Percentiles rank a stretch among this genome's conserved stretches.
Conservation (phyloP, 2,888 invertebrate genomes). For the Cosmia pyralina region DNA sequence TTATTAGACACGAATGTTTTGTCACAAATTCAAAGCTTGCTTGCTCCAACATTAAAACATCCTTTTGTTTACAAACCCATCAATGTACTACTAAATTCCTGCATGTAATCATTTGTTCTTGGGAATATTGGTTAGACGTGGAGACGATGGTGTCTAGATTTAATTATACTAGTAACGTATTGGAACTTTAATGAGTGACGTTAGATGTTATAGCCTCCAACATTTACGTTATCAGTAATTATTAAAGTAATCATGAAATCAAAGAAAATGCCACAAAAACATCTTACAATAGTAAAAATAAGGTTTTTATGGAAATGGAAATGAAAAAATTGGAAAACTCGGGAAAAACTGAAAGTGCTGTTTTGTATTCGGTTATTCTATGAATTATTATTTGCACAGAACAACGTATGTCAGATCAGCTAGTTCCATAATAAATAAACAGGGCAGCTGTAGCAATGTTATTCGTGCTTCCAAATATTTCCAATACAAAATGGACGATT, state of each 20-base stretch:
- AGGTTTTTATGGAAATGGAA: too few relatives aligned
- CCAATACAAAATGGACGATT: neutral
- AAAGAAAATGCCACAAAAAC: conserved; percentile 7
- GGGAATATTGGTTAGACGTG: conserved; percentile 16
- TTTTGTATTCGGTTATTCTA: too few relatives aligned
- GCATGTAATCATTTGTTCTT: neutral
- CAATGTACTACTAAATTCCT: neutral
- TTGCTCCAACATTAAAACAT: neutral
- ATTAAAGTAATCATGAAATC: neutral
- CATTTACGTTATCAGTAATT: conserved; percentile 10
- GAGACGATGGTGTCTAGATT: conserved; percentile 38
- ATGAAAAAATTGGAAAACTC: too few relatives aligned
- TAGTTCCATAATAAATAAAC: neutral
- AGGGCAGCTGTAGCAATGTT: neutral
- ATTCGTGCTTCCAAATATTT: neutral
- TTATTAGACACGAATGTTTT: conserved; percentile 16
- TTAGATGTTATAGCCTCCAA: conserved; percentile 18
- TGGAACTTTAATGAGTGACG: conserved; percentile 21
- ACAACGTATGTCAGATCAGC: too few relatives aligned
- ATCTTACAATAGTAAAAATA: neutral
- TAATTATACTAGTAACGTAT: conserved; percentile 47
- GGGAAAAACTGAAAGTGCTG: too few relatives aligned
- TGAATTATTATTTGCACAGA: too few relatives aligned
- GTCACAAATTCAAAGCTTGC: conserved; percentile 31
- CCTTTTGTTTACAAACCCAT: neutral